Percentiles rank a stretch among this genome's conserved stretches.
These are phyloP conservation scores for Carcinoscorpius rotundicauda DNA, from an alignment of 1,140 invertebrate genomes.

Conservation along the genomic window DNA sequence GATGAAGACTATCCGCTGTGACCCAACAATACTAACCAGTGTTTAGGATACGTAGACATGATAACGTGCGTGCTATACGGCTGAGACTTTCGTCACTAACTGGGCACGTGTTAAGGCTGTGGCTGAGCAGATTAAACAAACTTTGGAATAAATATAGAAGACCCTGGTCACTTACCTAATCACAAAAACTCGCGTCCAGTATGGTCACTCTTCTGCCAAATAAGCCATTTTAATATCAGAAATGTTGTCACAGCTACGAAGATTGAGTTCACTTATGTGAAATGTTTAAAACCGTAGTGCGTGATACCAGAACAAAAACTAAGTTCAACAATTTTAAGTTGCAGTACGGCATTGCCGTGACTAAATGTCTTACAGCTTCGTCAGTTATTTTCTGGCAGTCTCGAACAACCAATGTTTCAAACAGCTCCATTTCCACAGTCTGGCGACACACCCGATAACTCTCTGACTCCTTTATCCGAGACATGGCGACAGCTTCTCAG, in stretches of 20 bases:
- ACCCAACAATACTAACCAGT: slow-evolving; percentile 83
- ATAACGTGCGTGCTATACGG: slow-evolving; percentile 62
- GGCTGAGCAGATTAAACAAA: slow-evolving; percentile 59
- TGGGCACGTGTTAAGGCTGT: slow-evolving; percentile 84
- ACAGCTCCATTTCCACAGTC: slow-evolving; percentile 45
- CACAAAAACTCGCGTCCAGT: slow-evolving; percentile 88
- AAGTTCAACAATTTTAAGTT: slow-evolving; percentile 71
- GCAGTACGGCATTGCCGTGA: slow-evolving; percentile 54
- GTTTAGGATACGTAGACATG: slow-evolving; percentile 76
- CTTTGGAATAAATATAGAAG: slow-evolving; percentile 76
- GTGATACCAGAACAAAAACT: slow-evolving; percentile 89
- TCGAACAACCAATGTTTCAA: slow-evolving; percentile 77
- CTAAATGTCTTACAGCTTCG: slow-evolving; percentile 67
- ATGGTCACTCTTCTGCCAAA: slow-evolving; percentile 68
- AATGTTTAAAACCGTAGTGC: slow-evolving; percentile 74
- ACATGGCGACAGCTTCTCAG: slow-evolving; percentile 83
- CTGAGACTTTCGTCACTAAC: slow-evolving; percentile 80
- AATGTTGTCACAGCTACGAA: slow-evolving; percentile 85
- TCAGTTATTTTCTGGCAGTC: slow-evolving; percentile 89
- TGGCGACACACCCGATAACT: slow-evolving; percentile 59
- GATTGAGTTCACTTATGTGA: slow-evolving; percentile 73
- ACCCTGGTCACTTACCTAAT: slow-evolving; percentile 83
- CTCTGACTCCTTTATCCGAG: slow-evolving; percentile 74
- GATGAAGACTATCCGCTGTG: slow-evolving; percentile 71
- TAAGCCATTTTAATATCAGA: slow-evolving; percentile 83